Base-by-base conservation (phyloP, 2,888 invertebrate genomes). In the Lasioglossum marginatum region DNA sequence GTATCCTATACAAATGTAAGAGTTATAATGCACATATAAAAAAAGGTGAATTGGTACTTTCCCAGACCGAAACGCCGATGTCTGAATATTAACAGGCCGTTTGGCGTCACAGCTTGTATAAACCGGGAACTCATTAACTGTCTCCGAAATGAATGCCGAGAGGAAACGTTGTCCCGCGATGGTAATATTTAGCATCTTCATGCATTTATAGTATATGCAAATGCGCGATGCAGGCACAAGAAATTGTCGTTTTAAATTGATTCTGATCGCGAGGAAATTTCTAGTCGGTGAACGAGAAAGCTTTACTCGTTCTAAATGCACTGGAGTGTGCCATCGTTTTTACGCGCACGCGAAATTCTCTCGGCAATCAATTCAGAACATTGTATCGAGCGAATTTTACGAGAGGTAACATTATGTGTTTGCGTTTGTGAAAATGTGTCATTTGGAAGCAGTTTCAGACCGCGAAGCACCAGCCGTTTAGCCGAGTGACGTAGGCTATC, bases 401-500 rank as follows among this genome's bases (percentile, higher is more conserved):
- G 31, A 63, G 27, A 2, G 60, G 12, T 63, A 12, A 31, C 10
- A 34, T 34, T 19, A 34, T 4, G 8, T 34, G 34, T 23, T 66
- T 34, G 66, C 34, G 34, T 31, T 63, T 63, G 60, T 27, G 6
- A 16, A 37, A 68, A 68, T 43, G 27, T 16, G 19, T 34, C 23
- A 23, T 72, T 48, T 23, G 45, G 34, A 34, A 66, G 19, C 66
- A 66, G 27, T 63, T 66, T 66, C 66, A 66, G 60, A 31, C 52
- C 85, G 66, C 71, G 86, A 81, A 74, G 71, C 81, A 81, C 52
- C 57, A 6, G 31, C 73, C 63, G 74, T 75, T 74, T 75, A 40
- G 37, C 16, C 48, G 40, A n/a, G 68, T 79, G 81, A 83, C 82
- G 87, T 78, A 78, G 83, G 31, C 48, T 83, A 60, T 77, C 86